phyloP scores from a whole-genome alignment of 2,113 vertebrate species.

The zebrafish (Danio rerio) region DNA sequence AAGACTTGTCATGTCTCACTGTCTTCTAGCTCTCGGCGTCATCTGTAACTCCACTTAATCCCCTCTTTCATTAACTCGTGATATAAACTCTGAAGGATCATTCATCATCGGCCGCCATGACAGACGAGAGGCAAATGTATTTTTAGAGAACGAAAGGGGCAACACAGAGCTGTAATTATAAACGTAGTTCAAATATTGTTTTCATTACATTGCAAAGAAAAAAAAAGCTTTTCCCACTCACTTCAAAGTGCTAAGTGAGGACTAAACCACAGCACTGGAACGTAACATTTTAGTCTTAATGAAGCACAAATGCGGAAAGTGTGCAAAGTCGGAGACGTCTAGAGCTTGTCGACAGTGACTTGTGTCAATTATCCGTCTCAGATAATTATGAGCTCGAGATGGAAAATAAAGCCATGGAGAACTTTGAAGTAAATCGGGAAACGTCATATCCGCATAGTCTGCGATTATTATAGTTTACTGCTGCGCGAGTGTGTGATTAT shows the following conservation, averaged over 20 bases:
- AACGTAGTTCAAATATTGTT: slow-evolving; percentile 76
- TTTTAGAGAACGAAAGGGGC: slow-evolving; percentile 40
- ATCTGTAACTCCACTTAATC: slow-evolving; percentile 21
- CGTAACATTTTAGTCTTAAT: slow-evolving; percentile 67
- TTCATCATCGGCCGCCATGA: slow-evolving; percentile 38
- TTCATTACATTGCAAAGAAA: slow-evolving; percentile 82
- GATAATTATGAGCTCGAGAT: slow-evolving; percentile 69
- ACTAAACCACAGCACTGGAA: slow-evolving; percentile 65
- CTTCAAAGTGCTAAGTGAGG: slow-evolving; percentile 72
- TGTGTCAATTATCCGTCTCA: slow-evolving; percentile 61
- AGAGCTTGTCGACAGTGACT: slow-evolving; percentile 43
- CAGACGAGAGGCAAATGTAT: slow-evolving; percentile 60
- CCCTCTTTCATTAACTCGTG: slow-evolving; percentile 48
- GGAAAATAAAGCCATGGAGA: slow-evolving; percentile 18
- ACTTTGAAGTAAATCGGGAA: slow-evolving; percentile 39
- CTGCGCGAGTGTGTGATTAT: slow-evolving; percentile 38
- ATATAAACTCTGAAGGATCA: slow-evolving; percentile 73
- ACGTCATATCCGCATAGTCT: slow-evolving; percentile 26
- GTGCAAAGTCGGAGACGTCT: slow-evolving; percentile 69
- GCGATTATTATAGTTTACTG: slow-evolving; percentile 16
- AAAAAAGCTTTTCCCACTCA: slow-evolving; percentile 64
- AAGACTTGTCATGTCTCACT: neutral
- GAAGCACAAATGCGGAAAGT: slow-evolving; percentile 71
- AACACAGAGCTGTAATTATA: slow-evolving; percentile 74
- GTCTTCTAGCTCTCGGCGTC: slow-evolving; percentile 2